These are phyloP conservation scores for Cecidostiba fungosa DNA, from an alignment of 2,888 invertebrate genomes.

Conservation along the genomic window DNA sequence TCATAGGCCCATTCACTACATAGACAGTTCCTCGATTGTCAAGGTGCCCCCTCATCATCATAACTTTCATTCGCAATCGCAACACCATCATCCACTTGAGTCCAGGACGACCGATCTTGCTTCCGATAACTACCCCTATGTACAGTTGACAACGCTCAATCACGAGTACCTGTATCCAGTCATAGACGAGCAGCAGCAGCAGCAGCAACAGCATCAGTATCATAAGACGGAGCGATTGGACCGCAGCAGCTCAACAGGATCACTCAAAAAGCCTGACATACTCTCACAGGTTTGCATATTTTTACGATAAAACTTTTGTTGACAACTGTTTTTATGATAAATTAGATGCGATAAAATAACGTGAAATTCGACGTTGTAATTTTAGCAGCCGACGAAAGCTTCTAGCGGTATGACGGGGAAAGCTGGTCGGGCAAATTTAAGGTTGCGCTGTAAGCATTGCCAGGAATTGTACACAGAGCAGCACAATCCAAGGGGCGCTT, in stretches of 20 bases:
- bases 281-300: constrained; percentile 50
- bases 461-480: constrained; percentile 91
- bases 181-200: constrained; percentile 80
- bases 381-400: constrained; percentile 57
- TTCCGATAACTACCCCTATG: constrained; percentile 90
- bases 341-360: neutral
- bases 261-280: constrained; percentile 81
- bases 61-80: constrained; percentile 65
- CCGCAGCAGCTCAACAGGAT: constrained; percentile 77
- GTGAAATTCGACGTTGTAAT: neutral
- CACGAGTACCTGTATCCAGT: constrained; percentile 95
- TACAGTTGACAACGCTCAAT: constrained; percentile 88
- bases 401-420: constrained; percentile 36
- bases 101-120: constrained; percentile 70
- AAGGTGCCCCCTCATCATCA: constrained; percentile 64
- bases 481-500: constrained; percentile 92
- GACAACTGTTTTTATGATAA: neutral
- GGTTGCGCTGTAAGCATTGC: constrained; percentile 86
- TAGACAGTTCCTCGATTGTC: constrained; percentile 69
- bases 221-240: constrained; percentile 78
- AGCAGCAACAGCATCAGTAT: constrained; percentile 57
- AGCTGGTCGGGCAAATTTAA: constrained; percentile 75
- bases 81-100: constrained; percentile 72
- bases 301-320: neutral
- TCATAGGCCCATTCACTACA: constrained; percentile 75